Evolutionary conservation across 2,113 vertebrate genomes (phyloP).

Genomic region (Grus americana): DNA sequence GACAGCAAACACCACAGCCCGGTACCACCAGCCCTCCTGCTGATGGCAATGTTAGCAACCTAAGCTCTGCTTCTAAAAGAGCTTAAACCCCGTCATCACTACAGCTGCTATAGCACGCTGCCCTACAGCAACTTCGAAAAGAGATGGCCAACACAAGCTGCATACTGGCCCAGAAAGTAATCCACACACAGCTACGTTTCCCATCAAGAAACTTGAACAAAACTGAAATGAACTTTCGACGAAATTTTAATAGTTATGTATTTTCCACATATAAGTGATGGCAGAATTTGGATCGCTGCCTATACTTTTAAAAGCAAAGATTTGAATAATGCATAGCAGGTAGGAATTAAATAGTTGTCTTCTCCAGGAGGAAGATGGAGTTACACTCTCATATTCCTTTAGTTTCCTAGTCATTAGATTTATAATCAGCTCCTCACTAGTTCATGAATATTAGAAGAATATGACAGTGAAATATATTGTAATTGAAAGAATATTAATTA

Average conservation of each 20-base stretch:
- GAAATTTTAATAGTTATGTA: not conserved
- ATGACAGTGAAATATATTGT: conserved; percentile 13
- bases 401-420: not conserved
- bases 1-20: not conserved
- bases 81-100: rapidly evolving
- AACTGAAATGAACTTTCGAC: not conserved
- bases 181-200: rapidly evolving
- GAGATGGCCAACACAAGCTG: not conserved
- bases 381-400: not conserved
- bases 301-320: not conserved
- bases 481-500: conserved; percentile 62
- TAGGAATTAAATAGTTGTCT: not conserved
- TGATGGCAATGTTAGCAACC: too few relatives aligned
- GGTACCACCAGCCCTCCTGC: not conserved
- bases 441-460: conserved; percentile 19
- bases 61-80: not conserved
- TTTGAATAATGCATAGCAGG: not conserved
- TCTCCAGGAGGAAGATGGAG: not conserved
- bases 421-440: not conserved
- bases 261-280: not conserved
- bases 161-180: rapidly evolving
- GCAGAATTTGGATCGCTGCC: not conserved
- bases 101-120: not conserved
- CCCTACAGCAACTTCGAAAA: rapidly evolving
- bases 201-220: not conserved